A percentile compares a stretch with the other conserved stretches of the same genome.
Evolutionary conservation across 2,797 vertebrate species (phyloP).

Genomic region (Phoxinus dragarum): DNA sequence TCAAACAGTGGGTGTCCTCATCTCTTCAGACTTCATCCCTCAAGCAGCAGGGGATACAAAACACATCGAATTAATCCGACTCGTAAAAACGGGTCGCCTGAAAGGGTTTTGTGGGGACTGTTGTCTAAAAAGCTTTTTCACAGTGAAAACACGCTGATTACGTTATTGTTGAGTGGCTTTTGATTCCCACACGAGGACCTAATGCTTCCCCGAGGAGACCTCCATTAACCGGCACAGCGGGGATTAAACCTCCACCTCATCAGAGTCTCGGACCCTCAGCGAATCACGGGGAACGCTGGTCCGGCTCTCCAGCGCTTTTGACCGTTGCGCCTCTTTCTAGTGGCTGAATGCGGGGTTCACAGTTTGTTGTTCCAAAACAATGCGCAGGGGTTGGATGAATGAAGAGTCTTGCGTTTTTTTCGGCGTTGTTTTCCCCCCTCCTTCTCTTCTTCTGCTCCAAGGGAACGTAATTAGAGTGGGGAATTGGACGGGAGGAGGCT

Average conservation of each 20-base stretch:
- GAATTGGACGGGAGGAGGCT: slow-evolving; percentile 73
- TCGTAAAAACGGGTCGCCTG: slow-evolving; percentile 79
- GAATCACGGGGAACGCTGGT: slow-evolving; percentile 77
- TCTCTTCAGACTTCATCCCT: slow-evolving; percentile 71
- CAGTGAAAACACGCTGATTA: slow-evolving; percentile 89
- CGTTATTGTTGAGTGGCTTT: slow-evolving; percentile 89
- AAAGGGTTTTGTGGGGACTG: slow-evolving; percentile 79
- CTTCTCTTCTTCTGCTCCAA: slow-evolving; percentile 71
- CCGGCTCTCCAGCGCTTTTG: slow-evolving; percentile 80
- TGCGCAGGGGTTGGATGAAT: slow-evolving; percentile 75
- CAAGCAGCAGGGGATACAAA: slow-evolving; percentile 70
- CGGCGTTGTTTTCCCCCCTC: slow-evolving; percentile 42
- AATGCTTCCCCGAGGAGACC: slow-evolving; percentile 83
- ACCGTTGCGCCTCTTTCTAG: slow-evolving; percentile 77
- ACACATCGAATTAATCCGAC: slow-evolving; percentile 77
- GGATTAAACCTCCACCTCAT: slow-evolving; percentile 87
- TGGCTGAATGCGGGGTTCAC: slow-evolving; percentile 67
- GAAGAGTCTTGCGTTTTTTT: slow-evolving; percentile 70
- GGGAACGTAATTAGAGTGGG: slow-evolving; percentile 74
- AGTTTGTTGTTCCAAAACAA: slow-evolving; percentile 79
- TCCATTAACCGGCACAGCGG: slow-evolving; percentile 77
- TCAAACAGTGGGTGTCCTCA: slow-evolving; percentile 71
- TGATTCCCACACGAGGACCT: slow-evolving; percentile 83
- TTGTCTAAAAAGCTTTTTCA: slow-evolving; percentile 85
- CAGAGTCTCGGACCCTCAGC: slow-evolving; percentile 76